These are phyloP conservation scores for Dermochelys coriacea DNA, from an alignment of 2,797 vertebrate species.

Conservation along the genomic window DNA sequence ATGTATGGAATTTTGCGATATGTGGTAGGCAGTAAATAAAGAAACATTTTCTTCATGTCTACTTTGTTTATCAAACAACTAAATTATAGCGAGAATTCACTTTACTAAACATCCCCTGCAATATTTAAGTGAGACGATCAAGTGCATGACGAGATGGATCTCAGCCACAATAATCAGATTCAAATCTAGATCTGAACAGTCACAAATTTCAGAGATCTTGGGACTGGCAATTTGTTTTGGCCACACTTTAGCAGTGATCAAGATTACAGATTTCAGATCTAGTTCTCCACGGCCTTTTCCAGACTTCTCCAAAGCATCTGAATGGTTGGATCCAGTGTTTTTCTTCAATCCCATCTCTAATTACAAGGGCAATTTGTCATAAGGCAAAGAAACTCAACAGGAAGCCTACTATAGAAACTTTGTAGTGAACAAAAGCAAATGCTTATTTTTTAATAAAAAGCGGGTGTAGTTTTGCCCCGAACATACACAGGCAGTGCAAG, in stretches of 20 bases:
- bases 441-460: neutral
- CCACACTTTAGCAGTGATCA: neutral
- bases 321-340: neutral
- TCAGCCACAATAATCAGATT: neutral
- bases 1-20: neutral
- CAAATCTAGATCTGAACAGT: neutral
- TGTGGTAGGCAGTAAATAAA: neutral
- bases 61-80: neutral
- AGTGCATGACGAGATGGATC: neutral
- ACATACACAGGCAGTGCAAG: fast-evolving
- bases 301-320: neutral
- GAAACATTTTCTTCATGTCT: neutral
- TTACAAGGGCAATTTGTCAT: neutral
- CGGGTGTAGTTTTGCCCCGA: neutral
- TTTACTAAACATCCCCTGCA: neutral
- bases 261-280: neutral
- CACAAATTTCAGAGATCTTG: neutral
- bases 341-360: no score
- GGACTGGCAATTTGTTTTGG: neutral
- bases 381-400: neutral
- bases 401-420: neutral
- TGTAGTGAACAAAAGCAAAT: neutral
- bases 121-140: neutral
- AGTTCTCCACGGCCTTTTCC: neutral
- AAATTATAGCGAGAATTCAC: neutral